These are phyloP conservation scores for Ectropis grisescens DNA, from an alignment of 1,140 invertebrate species.

Conservation along the genomic window DNA sequence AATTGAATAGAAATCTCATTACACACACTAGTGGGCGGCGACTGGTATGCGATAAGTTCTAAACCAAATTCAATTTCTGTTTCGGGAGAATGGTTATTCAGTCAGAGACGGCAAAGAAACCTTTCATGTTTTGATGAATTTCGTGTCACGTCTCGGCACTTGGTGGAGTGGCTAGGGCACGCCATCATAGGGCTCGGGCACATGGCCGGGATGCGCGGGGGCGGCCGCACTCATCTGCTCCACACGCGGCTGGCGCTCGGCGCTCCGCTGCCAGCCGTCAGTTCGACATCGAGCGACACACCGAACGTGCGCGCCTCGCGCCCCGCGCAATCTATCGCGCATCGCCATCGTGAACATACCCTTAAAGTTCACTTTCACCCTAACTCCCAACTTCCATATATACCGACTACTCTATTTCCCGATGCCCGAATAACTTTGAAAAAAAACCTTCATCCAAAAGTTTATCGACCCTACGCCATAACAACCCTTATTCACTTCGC, in stretches of 20 bases:
- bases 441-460: conserved; percentile 31
- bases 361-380: conserved; percentile 13
- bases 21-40: too few species aligned
- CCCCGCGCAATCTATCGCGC: conserved; percentile 20
- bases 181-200: conserved; percentile 32
- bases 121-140: conserved; percentile 23
- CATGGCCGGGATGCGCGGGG: conserved; percentile 21
- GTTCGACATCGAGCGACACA: conserved; percentile 44
- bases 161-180: conserved; percentile 12
- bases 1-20: too few species aligned
- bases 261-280: conserved; percentile 25
- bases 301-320: conserved; percentile 39
- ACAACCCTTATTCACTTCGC: conserved; percentile 57
- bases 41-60: too few species aligned
- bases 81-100: too few species aligned
- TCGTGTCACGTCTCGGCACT: conserved; percentile 9
- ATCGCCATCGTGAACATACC: conserved; percentile 23
- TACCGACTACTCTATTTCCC: too few species aligned
- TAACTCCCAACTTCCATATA: too few species aligned
- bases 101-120: too few species aligned
- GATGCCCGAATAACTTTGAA: too few species aligned
- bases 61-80: too few species aligned
- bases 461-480: conserved; percentile 54
- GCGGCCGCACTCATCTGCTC: conserved; percentile 25
- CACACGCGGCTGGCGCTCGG: too few species aligned